These are phyloP conservation scores for Pampus argenteus DNA, from an alignment of 2,797 vertebrate species.

Conservation along the genomic window DNA sequence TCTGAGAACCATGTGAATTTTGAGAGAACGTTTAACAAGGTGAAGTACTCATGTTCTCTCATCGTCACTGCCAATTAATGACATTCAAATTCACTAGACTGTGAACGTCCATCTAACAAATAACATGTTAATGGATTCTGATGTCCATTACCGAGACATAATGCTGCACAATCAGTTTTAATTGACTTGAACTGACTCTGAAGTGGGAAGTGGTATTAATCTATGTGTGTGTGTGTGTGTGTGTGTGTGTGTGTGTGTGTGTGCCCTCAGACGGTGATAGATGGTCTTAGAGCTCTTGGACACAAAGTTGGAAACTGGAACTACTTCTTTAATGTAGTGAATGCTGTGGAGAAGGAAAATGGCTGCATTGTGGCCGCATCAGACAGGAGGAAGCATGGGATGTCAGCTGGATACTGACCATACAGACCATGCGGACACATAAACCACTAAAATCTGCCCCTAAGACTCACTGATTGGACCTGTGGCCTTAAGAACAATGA, in stretches of 20 bases:
- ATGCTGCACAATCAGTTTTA: constrained; percentile 39
- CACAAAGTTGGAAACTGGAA: constrained; percentile 20
- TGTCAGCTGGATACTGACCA: constrained; percentile 80
- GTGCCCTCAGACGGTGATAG: constrained; percentile 64
- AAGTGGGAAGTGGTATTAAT: constrained; percentile 22
- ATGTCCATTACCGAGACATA: constrained; percentile 34
- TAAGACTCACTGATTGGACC: constrained; percentile 22
- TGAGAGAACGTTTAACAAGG: constrained; percentile 70
- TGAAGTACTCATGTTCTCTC: constrained; percentile 44
- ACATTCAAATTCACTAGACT: constrained; percentile 11
- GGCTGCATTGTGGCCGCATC: constrained; percentile 81
- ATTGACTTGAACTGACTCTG: too few species aligned
- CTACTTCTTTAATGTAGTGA: constrained; percentile 82
- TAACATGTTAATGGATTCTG: constrained; percentile 22
- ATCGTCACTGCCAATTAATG: constrained; percentile 16
- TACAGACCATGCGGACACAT: not conserved
- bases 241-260: constrained; percentile 23
- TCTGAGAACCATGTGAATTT: constrained; percentile 67
- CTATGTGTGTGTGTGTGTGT: constrained; percentile 17
- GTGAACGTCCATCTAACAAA: constrained; percentile 14
- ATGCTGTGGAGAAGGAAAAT: constrained; percentile 75
- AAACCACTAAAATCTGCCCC: not conserved
- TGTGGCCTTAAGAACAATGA: constrained; percentile 28
- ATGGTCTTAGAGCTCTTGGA: constrained; percentile 61
- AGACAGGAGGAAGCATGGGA: constrained; percentile 79